Percentiles rank a stretch among this genome's conserved stretches.
Evolutionary conservation across 2,888 invertebrate genomes (phyloP).

Genomic region (Hypena proboscidalis): DNA sequence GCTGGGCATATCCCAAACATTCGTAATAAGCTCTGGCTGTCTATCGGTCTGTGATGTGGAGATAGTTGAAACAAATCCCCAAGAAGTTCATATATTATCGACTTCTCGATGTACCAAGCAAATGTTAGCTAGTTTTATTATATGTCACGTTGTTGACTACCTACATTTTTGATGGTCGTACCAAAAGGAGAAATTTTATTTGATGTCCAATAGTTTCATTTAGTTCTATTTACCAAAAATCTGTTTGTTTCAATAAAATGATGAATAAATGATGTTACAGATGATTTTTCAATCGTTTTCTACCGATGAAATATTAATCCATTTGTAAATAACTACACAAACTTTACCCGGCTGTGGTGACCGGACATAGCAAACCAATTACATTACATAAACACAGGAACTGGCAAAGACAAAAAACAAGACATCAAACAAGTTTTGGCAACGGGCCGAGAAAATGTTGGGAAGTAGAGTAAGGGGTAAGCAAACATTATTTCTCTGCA

Average conservation of each 20-base stretch:
- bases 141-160: conserved; percentile 10
- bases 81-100: no score
- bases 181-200: conserved; percentile 13
- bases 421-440: conserved; percentile 28
- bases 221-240: conserved; percentile 1
- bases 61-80: no score
- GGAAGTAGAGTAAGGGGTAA: conserved; percentile 26
- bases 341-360: background rate
- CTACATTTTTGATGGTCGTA: conserved; percentile 12
- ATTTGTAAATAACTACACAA: background rate
- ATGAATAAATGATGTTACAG: no score
- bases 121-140: conserved; percentile 16
- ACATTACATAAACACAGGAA: conserved; percentile 26
- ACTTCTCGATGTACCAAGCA: no score
- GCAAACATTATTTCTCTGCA: conserved; percentile 31
- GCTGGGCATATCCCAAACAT: no score
- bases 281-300: no score
- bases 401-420: conserved; percentile 18
- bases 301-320: no score
- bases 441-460: conserved; percentile 32
- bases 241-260: no score
- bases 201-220: conserved; percentile 14
- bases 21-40: no score
- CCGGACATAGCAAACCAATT: conserved; percentile 26
- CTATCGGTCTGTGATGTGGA: no score